Percentiles rank a stretch among this genome's conserved stretches.
phyloP scores from a whole-genome alignment of 2,888 invertebrate species.

The Lasioglossum leucozonium region DNA sequence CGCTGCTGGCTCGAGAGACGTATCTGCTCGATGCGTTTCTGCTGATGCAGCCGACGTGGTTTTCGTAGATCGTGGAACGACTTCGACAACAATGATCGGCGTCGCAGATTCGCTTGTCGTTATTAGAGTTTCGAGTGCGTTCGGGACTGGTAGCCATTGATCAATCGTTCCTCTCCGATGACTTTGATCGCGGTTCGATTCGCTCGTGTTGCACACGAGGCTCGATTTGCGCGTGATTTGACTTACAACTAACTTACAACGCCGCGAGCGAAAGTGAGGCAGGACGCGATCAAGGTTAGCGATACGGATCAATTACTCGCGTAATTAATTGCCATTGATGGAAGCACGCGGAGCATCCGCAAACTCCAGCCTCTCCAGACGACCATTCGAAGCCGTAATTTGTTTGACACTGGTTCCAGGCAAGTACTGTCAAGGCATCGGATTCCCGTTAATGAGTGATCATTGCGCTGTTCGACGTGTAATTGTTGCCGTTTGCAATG shows the following conservation, averaged over 20 bases:
- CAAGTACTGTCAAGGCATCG: background rate
- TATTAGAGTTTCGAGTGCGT: conserved; percentile 7
- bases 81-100: background rate
- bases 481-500: background rate
- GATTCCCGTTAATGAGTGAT: background rate
- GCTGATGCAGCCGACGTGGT: background rate
- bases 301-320: conserved; percentile 51
- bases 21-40: background rate
- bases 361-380: too few species aligned
- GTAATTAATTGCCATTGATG: conserved; percentile 44
- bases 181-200: conserved; percentile 28
- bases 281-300: conserved; percentile 52
- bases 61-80: background rate
- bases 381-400: background rate
- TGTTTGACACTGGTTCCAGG: background rate
- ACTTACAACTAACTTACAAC: conserved; percentile 47
- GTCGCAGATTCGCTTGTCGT: background rate
- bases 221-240: conserved; percentile 61
- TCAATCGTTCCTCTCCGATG: background rate
- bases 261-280: conserved; percentile 58
- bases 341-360: conserved; percentile 21
- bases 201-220: conserved; percentile 34
- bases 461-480: background rate
- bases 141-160: background rate
- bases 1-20: background rate